These are phyloP conservation scores for Drosophila teissieri DNA, from an alignment of 1,140 invertebrate genomes.

Conservation along the genomic window DNA sequence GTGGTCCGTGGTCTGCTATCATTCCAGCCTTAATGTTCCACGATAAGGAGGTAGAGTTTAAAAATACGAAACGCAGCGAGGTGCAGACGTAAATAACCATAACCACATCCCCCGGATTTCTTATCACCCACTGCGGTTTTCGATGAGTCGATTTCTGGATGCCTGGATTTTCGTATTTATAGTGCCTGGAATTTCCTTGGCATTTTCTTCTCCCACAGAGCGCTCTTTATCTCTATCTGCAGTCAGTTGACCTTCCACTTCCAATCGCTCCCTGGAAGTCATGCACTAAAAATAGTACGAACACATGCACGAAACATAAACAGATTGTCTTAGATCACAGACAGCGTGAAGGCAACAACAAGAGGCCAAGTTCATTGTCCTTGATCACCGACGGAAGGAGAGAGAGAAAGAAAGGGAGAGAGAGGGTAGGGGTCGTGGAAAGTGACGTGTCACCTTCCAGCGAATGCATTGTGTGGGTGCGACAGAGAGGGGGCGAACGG, in stretches of 20 bases:
- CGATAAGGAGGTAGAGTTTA: slow-evolving; percentile 23
- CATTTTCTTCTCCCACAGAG: slow-evolving; percentile 45
- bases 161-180: slow-evolving; percentile 23
- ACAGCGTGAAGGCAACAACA: slow-evolving; percentile 7
- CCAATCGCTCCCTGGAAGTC: slow-evolving; percentile 17
- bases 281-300: slow-evolving; percentile 49
- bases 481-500: slow-evolving; percentile 6
- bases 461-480: slow-evolving; percentile 8
- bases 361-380: slow-evolving; percentile 32
- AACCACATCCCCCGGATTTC: slow-evolving; percentile 21
- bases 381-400: slow-evolving; percentile 11
- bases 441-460: slow-evolving; percentile 26
- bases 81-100: slow-evolving; percentile 14
- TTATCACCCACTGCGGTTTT: slow-evolving; percentile 9
- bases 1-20: slow-evolving; percentile 49
- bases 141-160: too few relatives aligned
- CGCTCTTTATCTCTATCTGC: slow-evolving; percentile 9
- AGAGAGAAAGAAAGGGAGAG: neutral
- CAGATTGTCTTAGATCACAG: slow-evolving; percentile 28
- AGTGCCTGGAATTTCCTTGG: slow-evolving; percentile 34
- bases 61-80: neutral
- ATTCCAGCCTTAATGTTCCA: slow-evolving; percentile 1
- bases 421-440: slow-evolving; percentile 6
- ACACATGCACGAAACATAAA: neutral
- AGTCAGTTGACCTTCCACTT: slow-evolving; percentile 34